phyloP scores from a whole-genome alignment of 2,888 invertebrate species.

The Leptinotarsa juncta region DNA sequence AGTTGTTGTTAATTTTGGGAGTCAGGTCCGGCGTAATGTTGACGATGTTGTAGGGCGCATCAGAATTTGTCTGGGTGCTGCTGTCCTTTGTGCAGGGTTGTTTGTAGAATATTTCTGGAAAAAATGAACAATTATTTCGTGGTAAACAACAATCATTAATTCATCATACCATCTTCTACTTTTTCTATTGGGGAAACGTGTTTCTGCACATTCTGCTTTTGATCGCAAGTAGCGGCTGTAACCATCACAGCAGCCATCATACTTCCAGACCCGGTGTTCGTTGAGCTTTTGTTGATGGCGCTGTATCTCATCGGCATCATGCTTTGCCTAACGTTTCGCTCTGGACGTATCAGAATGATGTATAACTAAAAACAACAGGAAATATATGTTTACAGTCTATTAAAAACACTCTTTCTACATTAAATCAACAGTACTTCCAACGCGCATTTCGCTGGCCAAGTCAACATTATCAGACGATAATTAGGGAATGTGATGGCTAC shows the following conservation, averaged over 20 bases:
- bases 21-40: conserved; percentile 54
- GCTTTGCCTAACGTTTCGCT: conserved; percentile 88
- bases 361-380: conserved; percentile 72
- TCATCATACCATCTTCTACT: conserved; percentile 46
- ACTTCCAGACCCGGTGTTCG: conserved; percentile 72
- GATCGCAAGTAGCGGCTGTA: conserved; percentile 76
- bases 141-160: background rate
- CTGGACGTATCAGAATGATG: conserved; percentile 89
- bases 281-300: conserved; percentile 73
- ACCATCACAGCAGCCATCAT: conserved; percentile 78
- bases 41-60: conserved; percentile 41
- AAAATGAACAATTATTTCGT: background rate
- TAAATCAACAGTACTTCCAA: too few relatives aligned
- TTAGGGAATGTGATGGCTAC: too few relatives aligned
- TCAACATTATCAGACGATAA: too few relatives aligned
- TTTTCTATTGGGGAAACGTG: conserved; percentile 69
- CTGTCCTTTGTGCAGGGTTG: conserved; percentile 60
- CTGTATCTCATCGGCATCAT: conserved; percentile 81
- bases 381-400: background rate
- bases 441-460: too few relatives aligned
- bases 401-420: too few relatives aligned
- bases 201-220: conserved; percentile 74
- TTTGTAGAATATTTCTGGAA: conserved; percentile 45
- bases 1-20: conserved; percentile 63
- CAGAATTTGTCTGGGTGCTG: conserved; percentile 61